These are phyloP conservation scores for Agrypnus murinus DNA, from an alignment of 2,888 invertebrate genomes.

Conservation along the genomic window DNA sequence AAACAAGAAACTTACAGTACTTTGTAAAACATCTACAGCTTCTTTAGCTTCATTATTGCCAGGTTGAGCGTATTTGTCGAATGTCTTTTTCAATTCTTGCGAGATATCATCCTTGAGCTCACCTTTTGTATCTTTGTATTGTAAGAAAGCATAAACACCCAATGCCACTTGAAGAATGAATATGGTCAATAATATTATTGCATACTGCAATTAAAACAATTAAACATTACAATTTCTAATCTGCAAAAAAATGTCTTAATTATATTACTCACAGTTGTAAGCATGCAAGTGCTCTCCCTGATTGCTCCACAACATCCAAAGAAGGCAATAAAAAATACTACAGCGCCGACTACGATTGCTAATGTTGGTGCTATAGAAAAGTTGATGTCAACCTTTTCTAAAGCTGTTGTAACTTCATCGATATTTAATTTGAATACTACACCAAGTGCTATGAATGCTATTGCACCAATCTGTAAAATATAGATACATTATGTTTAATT, in stretches of 20 bases:
- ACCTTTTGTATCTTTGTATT: constrained; percentile 74
- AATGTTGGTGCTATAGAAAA: constrained; percentile 53
- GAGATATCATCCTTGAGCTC: constrained; percentile 50
- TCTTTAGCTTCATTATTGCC: constrained; percentile 69
- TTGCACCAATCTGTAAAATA: constrained; percentile 79
- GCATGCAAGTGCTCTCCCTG: constrained; percentile 69
- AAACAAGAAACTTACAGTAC: constrained; percentile 72
- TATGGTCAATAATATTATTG: constrained; percentile 81
- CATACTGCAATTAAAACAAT: constrained; percentile 75
- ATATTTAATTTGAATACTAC: constrained; percentile 78
- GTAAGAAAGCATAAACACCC: constrained; percentile 79
- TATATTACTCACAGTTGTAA: constrained; percentile 65
- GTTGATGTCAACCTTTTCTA: constrained; percentile 35
- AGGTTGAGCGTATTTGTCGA: constrained; percentile 70
- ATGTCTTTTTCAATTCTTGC: constrained; percentile 66
- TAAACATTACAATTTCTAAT: background rate
- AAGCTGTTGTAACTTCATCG: constrained; percentile 63
- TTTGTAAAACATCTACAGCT: constrained; percentile 78
- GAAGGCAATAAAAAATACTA: constrained; percentile 74
- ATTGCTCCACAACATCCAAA: constrained; percentile 71
- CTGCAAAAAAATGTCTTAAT: background rate
- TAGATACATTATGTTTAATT: too few relatives aligned
- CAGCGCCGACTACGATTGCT: constrained; percentile 79
- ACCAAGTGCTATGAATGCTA: constrained; percentile 80
- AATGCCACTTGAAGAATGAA: constrained; percentile 84